Evolutionary conservation across 2,888 invertebrate species (phyloP).

Genomic region (Cryptocephalus primarius): DNA sequence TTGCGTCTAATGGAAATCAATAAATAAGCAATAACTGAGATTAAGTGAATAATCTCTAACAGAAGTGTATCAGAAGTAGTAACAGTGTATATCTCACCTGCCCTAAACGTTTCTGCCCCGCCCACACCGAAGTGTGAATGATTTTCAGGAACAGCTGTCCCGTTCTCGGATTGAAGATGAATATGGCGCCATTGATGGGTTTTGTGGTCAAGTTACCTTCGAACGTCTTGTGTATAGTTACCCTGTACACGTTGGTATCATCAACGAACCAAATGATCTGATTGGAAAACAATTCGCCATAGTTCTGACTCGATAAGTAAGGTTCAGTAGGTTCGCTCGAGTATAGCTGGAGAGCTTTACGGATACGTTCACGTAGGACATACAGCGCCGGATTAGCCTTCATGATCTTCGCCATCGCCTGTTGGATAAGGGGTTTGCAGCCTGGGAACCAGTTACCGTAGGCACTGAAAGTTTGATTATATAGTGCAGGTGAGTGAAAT

Average conservation of each 20-base stretch:
- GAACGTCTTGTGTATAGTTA: constrained; percentile 99
- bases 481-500: background rate
- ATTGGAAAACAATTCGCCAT: constrained; percentile 99
- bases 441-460: constrained; percentile 99
- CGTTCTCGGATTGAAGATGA: constrained; percentile 98
- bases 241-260: constrained; percentile 98
- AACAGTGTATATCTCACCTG: constrained; percentile 52
- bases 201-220: constrained; percentile 99
- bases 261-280: constrained; percentile 99
- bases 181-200: constrained; percentile 99
- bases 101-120: constrained; percentile 98
- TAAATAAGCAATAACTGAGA: too few species aligned
- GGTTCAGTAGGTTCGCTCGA: constrained; percentile 99
- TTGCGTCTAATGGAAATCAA: too few species aligned
- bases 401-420: constrained; percentile 99
- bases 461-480: constrained; percentile 57
- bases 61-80: too few species aligned
- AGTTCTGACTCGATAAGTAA: constrained; percentile 97
- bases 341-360: constrained; percentile 97
- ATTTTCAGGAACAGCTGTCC: constrained; percentile 99
- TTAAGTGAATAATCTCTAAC: too few species aligned
- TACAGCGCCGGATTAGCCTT: constrained; percentile 99
- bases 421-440: constrained; percentile 95
- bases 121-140: constrained; percentile 99
- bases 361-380: constrained; percentile 91